phyloP scores from a whole-genome alignment of 2,113 vertebrate species.

The Xenotilapia flavipinnis region DNA sequence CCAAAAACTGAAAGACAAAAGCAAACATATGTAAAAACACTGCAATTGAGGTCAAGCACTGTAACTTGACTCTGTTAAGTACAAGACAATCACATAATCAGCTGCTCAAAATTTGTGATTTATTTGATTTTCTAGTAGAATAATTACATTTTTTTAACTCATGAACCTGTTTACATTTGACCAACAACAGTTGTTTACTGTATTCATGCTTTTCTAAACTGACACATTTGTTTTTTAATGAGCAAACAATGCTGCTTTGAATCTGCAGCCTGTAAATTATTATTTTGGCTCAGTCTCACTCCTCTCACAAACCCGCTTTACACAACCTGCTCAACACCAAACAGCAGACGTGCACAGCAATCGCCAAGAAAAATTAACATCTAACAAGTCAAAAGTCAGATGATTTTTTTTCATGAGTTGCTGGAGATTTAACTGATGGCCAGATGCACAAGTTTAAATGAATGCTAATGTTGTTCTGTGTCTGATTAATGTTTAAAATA shows the following conservation, averaged over 20 bases:
- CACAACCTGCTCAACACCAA: neutral
- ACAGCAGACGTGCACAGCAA: neutral
- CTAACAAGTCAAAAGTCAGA: neutral
- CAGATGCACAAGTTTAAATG: neutral
- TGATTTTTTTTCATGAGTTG: neutral
- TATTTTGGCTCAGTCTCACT: neutral
- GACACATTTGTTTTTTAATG: neutral
- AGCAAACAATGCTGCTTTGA: neutral
- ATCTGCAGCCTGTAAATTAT: neutral
- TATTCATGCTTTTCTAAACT: neutral
- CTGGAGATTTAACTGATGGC: neutral
- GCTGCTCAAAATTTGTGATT: rapidly evolving
- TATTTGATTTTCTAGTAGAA: neutral
- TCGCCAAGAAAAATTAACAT: neutral
- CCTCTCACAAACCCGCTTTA: neutral
- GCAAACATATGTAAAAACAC: neutral
- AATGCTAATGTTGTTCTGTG: neutral
- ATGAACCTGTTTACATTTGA: neutral
- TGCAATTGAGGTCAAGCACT: neutral
- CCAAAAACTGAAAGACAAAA: neutral
- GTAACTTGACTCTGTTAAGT: neutral
- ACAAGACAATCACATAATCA: neutral
- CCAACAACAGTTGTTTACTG: neutral
- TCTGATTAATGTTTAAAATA: neutral
- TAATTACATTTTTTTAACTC: neutral